Evolutionary conservation across 2,113 vertebrate genomes (phyloP).

Genomic region (Perca fluviatilis): DNA sequence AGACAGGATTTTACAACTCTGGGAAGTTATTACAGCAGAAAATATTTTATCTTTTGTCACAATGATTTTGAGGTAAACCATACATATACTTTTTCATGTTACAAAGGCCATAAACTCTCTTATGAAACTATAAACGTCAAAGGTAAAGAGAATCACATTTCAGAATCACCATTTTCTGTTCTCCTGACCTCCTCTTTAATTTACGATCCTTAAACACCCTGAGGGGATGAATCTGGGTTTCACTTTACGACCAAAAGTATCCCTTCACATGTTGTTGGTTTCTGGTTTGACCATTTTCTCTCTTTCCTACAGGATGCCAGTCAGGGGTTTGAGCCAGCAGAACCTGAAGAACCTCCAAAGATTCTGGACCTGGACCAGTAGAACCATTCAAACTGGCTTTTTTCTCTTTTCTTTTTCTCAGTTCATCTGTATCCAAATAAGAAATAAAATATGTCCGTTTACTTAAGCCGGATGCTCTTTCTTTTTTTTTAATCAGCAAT

Average conservation of each 20-base stretch:
- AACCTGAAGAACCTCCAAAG: conserved; percentile 57
- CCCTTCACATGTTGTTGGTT: neutral
- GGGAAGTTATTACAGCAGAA: too few relatives aligned
- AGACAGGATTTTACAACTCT: too few relatives aligned
- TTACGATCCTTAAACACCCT: neutral
- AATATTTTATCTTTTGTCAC: too few relatives aligned
- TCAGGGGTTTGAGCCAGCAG: conserved; percentile 36
- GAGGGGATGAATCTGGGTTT: neutral
- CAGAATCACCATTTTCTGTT: neutral
- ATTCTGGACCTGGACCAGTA: conserved; percentile 62
- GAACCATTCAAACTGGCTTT: neutral
- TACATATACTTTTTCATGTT: too few relatives aligned
- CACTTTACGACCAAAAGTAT: neutral
- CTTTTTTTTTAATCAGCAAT: neutral
- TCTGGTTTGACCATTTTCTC: neutral
- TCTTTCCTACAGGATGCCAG: conserved; percentile 54
- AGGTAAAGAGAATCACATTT: neutral
- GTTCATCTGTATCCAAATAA: conserved; percentile 17
- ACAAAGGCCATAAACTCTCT: neutral
- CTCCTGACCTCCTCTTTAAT: neutral
- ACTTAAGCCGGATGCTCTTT: neutral
- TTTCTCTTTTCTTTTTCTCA: neutral
- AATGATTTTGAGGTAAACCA: too few relatives aligned
- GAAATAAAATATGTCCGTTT: conserved; percentile 33
- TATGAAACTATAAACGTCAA: neutral